phyloP scores from a whole-genome alignment of 2,888 invertebrate genomes.

The Nasonia oneida region DNA sequence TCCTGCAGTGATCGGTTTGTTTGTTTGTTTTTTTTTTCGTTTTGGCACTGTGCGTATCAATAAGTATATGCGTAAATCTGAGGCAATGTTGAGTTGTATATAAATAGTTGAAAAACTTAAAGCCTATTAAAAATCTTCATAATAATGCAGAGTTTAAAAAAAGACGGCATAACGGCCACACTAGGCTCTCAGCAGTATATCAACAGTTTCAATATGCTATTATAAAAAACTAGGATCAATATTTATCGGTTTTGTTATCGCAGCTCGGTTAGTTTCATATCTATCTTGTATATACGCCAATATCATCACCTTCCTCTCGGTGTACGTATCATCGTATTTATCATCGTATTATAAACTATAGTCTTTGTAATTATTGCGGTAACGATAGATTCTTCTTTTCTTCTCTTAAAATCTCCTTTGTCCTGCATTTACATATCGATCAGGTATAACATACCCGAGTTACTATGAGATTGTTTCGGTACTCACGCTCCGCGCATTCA shows the following conservation, averaged over 20 bases:
- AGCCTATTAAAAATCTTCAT: constrained; percentile 25
- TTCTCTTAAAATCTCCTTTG: constrained; percentile 6
- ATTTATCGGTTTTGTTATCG: constrained; percentile 60
- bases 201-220: constrained; percentile 61
- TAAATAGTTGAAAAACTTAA: constrained; percentile 47
- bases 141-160: constrained; percentile 14
- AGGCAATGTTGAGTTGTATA: constrained; percentile 35
- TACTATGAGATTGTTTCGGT: constrained; percentile 43
- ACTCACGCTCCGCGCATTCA: constrained; percentile 54
- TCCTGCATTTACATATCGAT: constrained; percentile 18
- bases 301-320: constrained; percentile 51
- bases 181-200: constrained; percentile 58
- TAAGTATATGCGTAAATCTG: constrained; percentile 8
- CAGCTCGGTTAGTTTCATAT: constrained; percentile 61
- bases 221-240: constrained; percentile 64
- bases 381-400: constrained; percentile 62
- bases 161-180: constrained; percentile 46
- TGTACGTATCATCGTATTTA: constrained; percentile 56
- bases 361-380: constrained; percentile 65
- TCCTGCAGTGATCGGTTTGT: background rate
- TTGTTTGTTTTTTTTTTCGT: constrained; percentile 10
- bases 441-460: constrained; percentile 20
- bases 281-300: constrained; percentile 55
- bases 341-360: constrained; percentile 61
- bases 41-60: constrained; percentile 61